Conservation (phyloP, 2,797 vertebrate genomes). For the Spinus pinus region DNA sequence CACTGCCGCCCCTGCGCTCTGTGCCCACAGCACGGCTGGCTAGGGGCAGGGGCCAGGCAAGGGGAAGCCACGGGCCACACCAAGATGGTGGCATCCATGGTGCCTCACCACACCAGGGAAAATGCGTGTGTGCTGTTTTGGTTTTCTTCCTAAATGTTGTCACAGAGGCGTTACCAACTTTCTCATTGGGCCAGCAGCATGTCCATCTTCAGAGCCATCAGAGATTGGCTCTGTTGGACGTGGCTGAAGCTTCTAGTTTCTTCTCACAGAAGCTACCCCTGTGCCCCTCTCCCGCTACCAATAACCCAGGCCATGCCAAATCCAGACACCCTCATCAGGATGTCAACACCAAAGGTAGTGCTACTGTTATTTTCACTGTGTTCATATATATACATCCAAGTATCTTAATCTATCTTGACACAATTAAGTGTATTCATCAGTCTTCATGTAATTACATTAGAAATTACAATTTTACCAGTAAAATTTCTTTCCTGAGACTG, state of each 20-base stretch:
- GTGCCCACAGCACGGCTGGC: neutral
- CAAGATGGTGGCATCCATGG: accelerated
- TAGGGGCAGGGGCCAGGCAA: neutral
- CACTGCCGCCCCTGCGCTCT: no score
- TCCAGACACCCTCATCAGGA: neutral
- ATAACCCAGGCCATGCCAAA: neutral
- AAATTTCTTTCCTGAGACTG: neutral
- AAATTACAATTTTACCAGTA: neutral
- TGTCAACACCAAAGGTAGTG: neutral
- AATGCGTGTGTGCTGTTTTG: accelerated
- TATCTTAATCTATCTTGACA: neutral
- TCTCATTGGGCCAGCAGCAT: neutral
- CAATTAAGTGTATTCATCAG: neutral
- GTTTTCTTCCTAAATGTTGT: neutral
- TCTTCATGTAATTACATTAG: neutral
- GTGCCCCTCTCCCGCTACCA: neutral
- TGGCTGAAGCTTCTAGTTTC: neutral
- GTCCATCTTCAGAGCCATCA: neutral
- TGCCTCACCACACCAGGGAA: no score
- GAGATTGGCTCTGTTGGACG: neutral
- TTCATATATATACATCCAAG: neutral
- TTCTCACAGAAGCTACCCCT: neutral
- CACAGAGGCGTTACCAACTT: neutral
- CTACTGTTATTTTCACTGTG: neutral
- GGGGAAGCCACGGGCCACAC: accelerated